A percentile compares a stretch with the other conserved stretches of the same genome.
These are phyloP conservation scores for Drosophila flavopinicola DNA, from an alignment of 2,888 invertebrate genomes.

Conservation along the genomic window DNA sequence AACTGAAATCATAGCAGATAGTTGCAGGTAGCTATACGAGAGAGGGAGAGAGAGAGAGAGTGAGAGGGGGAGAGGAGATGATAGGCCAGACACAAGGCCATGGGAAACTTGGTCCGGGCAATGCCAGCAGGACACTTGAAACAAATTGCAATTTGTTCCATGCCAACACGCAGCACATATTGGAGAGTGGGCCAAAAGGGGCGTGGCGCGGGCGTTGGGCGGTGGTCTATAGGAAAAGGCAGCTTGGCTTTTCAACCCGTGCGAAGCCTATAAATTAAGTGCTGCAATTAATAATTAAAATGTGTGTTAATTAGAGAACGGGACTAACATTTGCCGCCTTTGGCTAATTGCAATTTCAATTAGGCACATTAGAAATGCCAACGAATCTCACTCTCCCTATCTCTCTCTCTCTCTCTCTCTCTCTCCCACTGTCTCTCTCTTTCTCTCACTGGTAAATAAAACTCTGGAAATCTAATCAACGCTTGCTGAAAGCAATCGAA, in stretches of 20 bases:
- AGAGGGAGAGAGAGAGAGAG: neutral
- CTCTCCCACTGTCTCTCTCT: neutral
- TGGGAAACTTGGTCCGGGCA: conserved; percentile 64
- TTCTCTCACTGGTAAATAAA: conserved; percentile 1
- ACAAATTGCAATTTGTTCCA: conserved; percentile 74
- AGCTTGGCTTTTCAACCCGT: conserved; percentile 11
- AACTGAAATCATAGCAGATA: conserved; percentile 39
- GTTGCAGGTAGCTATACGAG: conserved; percentile 18
- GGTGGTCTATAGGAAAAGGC: neutral
- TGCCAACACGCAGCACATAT: conserved; percentile 52
- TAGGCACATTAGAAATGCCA: conserved; percentile 56
- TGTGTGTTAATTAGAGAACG: conserved; percentile 73
- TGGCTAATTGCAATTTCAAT: conserved; percentile 74
- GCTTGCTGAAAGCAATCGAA: conserved; percentile 15
- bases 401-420: neutral
- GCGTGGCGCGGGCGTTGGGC: neutral
- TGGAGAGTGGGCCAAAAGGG: neutral
- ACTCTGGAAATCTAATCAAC: conserved; percentile 17
- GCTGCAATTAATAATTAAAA: conserved; percentile 78
- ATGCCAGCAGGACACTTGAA: conserved; percentile 68
- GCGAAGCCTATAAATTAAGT: conserved; percentile 74
- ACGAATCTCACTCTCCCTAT: neutral
- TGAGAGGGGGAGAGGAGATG: neutral
- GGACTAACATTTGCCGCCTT: conserved; percentile 28
- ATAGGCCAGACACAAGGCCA: conserved; percentile 42